A percentile compares a stretch with the other conserved stretches of the same genome.
These are phyloP conservation scores for Peromyscus californicus DNA, from an alignment of 2,113 vertebrate genomes.

Conservation along the genomic window DNA sequence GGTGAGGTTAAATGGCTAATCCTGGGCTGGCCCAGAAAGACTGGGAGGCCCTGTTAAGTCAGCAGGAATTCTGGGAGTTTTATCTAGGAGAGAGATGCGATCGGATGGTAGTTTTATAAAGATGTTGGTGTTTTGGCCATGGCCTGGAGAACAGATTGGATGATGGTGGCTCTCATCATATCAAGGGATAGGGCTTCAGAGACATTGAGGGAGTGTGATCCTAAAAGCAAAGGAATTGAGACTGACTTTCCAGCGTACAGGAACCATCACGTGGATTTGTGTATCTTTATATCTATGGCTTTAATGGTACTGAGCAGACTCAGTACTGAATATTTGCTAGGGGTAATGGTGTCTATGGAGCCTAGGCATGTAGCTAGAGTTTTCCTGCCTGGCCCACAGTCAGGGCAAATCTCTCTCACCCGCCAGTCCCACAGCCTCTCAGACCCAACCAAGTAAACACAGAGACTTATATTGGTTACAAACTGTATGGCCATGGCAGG, in stretches of 20 bases:
- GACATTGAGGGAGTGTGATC: background rate
- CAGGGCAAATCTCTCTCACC: too few species aligned
- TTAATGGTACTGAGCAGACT: background rate
- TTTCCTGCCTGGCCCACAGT: too few species aligned
- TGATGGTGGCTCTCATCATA: background rate
- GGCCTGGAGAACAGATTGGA: background rate
- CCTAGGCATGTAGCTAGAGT: too few species aligned
- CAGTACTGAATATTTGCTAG: background rate
- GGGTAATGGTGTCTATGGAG: background rate
- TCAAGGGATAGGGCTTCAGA: background rate
- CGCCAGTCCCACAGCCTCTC: too few species aligned
- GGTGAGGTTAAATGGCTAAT: background rate
- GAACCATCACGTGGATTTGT: background rate
- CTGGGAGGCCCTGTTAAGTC: background rate
- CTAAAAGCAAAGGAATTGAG: slow-evolving; percentile 11
- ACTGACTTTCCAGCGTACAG: background rate
- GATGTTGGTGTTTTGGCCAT: background rate
- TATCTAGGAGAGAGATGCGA: background rate
- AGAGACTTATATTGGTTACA: too few species aligned
- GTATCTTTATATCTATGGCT: background rate
- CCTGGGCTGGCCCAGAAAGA: background rate
- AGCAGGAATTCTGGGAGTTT: slow-evolving; percentile 21
- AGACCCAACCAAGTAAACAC: too few species aligned
- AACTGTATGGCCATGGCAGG: too few species aligned
- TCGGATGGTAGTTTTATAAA: background rate